A percentile compares a stretch with the other conserved stretches of the same genome.
phyloP scores from a whole-genome alignment of 2,113 vertebrate genomes.

The Steatornis caripensis region DNA sequence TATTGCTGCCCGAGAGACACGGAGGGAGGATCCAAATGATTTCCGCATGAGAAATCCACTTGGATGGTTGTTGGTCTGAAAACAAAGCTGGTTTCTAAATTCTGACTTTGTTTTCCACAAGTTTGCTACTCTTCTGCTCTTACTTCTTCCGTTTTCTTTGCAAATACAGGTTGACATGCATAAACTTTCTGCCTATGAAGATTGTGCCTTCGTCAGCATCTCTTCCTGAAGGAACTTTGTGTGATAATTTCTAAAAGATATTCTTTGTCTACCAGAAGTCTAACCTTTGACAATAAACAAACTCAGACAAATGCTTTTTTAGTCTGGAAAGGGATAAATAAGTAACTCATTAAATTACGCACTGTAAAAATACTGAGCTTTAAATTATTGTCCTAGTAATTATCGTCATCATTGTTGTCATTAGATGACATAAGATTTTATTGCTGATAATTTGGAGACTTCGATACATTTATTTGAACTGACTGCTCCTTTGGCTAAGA shows the following conservation, averaged over 20 bases:
- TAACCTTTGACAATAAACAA: background rate
- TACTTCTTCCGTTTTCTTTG: background rate
- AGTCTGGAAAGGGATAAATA: background rate
- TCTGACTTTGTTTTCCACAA: background rate
- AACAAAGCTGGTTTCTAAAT: background rate
- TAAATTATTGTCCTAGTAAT: slow-evolving; percentile 17
- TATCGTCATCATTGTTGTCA: background rate
- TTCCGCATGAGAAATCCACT: background rate
- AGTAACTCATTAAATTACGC: slow-evolving; percentile 20
- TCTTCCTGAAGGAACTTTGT: background rate
- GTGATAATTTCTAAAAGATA: background rate
- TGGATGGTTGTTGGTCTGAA: background rate
- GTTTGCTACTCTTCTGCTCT: background rate
- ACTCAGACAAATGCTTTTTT: background rate
- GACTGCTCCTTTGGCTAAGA: slow-evolving; percentile 30
- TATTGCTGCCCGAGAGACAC: background rate
- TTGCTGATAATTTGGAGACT: slow-evolving; percentile 50
- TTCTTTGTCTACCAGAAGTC: background rate
- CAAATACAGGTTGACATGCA: background rate
- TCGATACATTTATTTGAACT: slow-evolving; percentile 51
- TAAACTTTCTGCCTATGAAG: background rate
- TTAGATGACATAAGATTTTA: slow-evolving; percentile 58
- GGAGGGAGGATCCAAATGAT: background rate
- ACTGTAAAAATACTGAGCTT: background rate
- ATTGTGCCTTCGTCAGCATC: background rate